phyloP scores from a whole-genome alignment of 2,888 invertebrate species.

The Eudasyphora cyanicolor region DNA sequence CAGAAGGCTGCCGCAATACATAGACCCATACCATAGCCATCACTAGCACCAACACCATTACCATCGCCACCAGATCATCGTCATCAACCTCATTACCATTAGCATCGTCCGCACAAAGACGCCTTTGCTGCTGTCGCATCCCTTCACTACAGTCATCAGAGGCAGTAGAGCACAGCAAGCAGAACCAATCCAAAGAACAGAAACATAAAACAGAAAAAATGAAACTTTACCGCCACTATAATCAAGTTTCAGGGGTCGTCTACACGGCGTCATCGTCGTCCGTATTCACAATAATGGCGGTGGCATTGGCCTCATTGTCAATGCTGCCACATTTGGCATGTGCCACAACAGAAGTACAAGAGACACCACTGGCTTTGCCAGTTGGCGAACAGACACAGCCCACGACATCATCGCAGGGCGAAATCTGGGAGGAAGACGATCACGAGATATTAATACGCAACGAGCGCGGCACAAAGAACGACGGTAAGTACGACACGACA shows the following conservation, averaged over 20 bases:
- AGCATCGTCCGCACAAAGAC: slow-evolving; percentile 3
- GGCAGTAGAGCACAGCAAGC: slow-evolving; percentile 44
- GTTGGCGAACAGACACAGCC: slow-evolving; percentile 79
- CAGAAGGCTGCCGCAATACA: too few species aligned
- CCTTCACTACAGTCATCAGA: not conserved
- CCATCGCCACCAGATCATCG: slow-evolving; percentile 22
- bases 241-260: slow-evolving; percentile 57
- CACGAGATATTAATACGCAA: slow-evolving; percentile 90
- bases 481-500: slow-evolving; percentile 71
- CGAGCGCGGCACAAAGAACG: slow-evolving; percentile 87
- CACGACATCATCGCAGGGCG: slow-evolving; percentile 81
- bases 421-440: slow-evolving; percentile 90
- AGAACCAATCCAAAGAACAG: not conserved
- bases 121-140: slow-evolving; percentile 13
- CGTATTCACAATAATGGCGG: slow-evolving; percentile 70
- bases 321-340: slow-evolving; percentile 72
- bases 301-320: slow-evolving; percentile 75
- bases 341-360: slow-evolving; percentile 79
- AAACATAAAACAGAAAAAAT: slow-evolving; percentile 54
- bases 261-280: slow-evolving; percentile 5
- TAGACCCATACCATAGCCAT: not conserved
- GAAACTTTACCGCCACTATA: slow-evolving; percentile 64
- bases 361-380: slow-evolving; percentile 79
- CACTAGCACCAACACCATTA: slow-evolving; percentile 21
- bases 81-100: slow-evolving; percentile 33